Base-by-base conservation (phyloP, 2,888 invertebrate species). In the Buathra laborator region DNA sequence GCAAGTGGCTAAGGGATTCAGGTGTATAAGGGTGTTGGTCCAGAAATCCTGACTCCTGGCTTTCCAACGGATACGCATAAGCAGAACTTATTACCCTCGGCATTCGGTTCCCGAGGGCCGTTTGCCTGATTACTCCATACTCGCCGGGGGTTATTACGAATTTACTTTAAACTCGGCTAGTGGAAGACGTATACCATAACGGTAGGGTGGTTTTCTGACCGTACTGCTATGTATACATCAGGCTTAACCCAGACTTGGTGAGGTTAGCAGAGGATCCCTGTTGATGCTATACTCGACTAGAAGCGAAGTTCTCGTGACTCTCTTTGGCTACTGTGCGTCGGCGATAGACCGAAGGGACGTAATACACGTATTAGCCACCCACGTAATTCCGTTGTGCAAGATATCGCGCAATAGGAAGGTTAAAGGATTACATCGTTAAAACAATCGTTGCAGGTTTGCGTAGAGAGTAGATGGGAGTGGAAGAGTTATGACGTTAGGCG, bases 31-130 rank as follows among this genome's bases (percentile, higher is more conserved):
- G 66, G 66, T 76, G 48, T 32, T 7, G 62, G 62, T 29, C 56
- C 64, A 24, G 68, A 64, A 77, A 81, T 72, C 72, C 81, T 78
- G 56, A 72, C 71, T 72, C 62, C 66, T 59, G 81, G 77, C 84
- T 81, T 77, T 72, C 48, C 74, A 74, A 19, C 68, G 80, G 67
- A 81, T 76, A 76, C 84, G 77, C 72, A 68, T 81, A 84, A 84
- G 72, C 77, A 78, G 77, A 77, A 84, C 81, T 84, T 84, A 81
- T 84, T 84, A 81, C 84, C 77, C 84, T 64, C 32, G 72, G 84
- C 72, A 84, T 84, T 78, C 68, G 84, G 62, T 81, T 48, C 77
- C 68, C 81, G 59, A 37, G 84, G 76, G 84, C 80, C 71, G 81
- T 84, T 84, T 77, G 72, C 74, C 84, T 81, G 77, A 84, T 81